Evolutionary conservation across 2,888 invertebrate species (phyloP).

Genomic region (Cartodere bifasciata): DNA sequence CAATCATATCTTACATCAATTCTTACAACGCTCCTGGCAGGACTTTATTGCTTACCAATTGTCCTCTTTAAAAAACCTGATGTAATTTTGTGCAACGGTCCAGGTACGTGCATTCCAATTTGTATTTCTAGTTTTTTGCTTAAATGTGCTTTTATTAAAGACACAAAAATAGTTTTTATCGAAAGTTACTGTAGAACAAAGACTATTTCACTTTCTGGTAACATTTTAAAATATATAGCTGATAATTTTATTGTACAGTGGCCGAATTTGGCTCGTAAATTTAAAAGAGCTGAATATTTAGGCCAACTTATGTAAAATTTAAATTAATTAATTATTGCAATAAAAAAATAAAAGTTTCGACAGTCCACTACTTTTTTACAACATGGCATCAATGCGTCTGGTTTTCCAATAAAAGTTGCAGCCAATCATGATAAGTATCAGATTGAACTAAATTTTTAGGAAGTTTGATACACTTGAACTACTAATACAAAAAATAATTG

Average conservation of each 20-base stretch:
- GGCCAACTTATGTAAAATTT: slow-evolving; percentile 52
- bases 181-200: slow-evolving; percentile 93
- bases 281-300: slow-evolving; percentile 60
- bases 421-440: no score
- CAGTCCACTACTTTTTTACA: not conserved
- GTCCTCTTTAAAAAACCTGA: slow-evolving; percentile 61
- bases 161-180: slow-evolving; percentile 73
- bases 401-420: no score
- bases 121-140: slow-evolving; percentile 66
- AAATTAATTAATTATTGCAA: slow-evolving; percentile 3
- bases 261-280: slow-evolving; percentile 58
- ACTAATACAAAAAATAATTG: no score
- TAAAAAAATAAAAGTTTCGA: not conserved
- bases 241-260: slow-evolving; percentile 90
- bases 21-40: slow-evolving; percentile 63
- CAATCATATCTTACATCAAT: slow-evolving; percentile 75
- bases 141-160: slow-evolving; percentile 50
- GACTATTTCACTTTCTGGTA: slow-evolving; percentile 78
- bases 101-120: slow-evolving; percentile 91
- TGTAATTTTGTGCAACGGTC: slow-evolving; percentile 84
- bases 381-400: no score
- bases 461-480: no score
- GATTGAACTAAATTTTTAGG: no score
- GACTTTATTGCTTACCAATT: slow-evolving; percentile 54
- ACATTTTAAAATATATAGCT: slow-evolving; percentile 68